Evolutionary conservation across 1,140 invertebrate species (phyloP), one percentile per base, ranked within the genome.

Genomic region (Aplysia californica): DNA sequence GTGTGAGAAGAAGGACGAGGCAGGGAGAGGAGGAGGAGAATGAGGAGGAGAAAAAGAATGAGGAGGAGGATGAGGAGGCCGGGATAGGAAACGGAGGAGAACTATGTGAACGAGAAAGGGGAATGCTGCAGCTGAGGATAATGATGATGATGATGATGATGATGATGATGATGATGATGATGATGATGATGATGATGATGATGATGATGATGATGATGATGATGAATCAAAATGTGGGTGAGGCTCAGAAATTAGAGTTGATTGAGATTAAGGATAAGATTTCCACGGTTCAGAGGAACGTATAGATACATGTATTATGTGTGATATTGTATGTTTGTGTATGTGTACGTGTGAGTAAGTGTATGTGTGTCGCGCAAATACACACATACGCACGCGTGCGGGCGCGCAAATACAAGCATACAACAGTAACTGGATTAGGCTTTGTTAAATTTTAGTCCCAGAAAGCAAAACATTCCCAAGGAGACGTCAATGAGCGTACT

Each of bases 121-220:
- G 31, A 35, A 36, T 66, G 35, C 15, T 66, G 35, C 31, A 35
- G 35, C 15, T 66, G 35, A 66, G 31, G 35, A 36, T 66, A 35
- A 36, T 66, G 35, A 36, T 66, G 38, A 36, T 66, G 23, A 36
- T 66, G 35, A 66, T 66, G 23, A 66, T 66, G 23, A 36, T 66
- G 35, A 36, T 66, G 35, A 66, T 66, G 64, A 36, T 66, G 15
- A 26, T 35, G 23, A 31, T 66, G 10, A 66, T 18, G 10, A 15
- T 18, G 38, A 26, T 18, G 15, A 36, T 35, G 35, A 66, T 35
- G 23, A 15, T 18, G 23, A 15, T 18, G 10, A 35, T 31, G 4
- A 35, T 18, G 15, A 66, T 66, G 38, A 36, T 66, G 35, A 36
- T 36, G 35, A 66, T 35, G 35, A 36, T 66, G 38, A 36, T 66